A percentile compares a stretch with the other conserved stretches of the same genome.
Conservation (phyloP, 2,113 vertebrate species). For the Dryoscopus gambensis region DNA sequence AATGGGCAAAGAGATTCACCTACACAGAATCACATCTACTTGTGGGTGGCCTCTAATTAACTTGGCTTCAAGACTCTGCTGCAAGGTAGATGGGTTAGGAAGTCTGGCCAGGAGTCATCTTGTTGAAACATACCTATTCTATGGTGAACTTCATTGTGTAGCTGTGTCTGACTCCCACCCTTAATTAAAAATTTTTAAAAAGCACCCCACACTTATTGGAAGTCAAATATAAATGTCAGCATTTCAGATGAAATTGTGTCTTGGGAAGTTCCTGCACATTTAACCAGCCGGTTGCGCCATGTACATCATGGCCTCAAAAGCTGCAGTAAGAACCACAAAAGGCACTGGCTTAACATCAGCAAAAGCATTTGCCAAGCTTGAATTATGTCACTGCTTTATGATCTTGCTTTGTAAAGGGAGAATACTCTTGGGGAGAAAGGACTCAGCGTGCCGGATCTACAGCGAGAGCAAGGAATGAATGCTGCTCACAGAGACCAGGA, state of each 20-base stretch:
- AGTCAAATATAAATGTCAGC: conserved; percentile 45
- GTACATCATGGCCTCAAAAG: not conserved
- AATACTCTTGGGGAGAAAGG: conserved; percentile 47
- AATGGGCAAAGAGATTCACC: conserved; percentile 17
- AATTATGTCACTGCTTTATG: conserved; percentile 67
- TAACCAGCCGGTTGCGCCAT: conserved; percentile 19
- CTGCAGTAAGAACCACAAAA: conserved; percentile 21
- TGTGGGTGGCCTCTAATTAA: conserved; percentile 57
- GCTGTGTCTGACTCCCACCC: not conserved
- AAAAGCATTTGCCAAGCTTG: conserved; percentile 50
- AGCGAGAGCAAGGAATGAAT: not conserved
- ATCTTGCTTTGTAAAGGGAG: conserved; percentile 61
- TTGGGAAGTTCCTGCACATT: conserved; percentile 34
- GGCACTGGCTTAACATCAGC: conserved; percentile 57
- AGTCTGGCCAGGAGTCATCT: conserved; percentile 2
- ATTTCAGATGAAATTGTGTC: not conserved
- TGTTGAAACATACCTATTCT: not conserved
- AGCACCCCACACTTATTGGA: not conserved
- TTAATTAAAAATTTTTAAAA: conserved; percentile 1
- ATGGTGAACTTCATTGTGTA: not conserved
- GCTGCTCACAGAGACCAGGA: not conserved
- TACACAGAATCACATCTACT: not conserved
- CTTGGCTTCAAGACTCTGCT: not conserved
- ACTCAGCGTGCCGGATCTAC: not conserved
- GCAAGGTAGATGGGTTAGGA: conserved; percentile 9